Conservation (phyloP, 2,888 invertebrate genomes). For the Oegoconia quadripuncta region DNA sequence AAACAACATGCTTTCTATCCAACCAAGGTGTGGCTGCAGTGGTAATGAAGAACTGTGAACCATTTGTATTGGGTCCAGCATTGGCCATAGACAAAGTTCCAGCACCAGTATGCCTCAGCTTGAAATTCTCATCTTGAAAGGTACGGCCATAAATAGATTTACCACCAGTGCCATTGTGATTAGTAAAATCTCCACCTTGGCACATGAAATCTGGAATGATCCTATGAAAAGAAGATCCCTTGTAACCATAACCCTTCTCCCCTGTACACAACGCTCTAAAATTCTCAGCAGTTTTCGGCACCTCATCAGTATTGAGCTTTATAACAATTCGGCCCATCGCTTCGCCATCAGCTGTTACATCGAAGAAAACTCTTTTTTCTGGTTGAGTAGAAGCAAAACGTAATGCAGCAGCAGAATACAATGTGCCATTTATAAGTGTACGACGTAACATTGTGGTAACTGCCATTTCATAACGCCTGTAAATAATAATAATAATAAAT, state of each 20-base stretch:
- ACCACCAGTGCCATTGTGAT: constrained; percentile 95
- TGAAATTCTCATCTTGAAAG: constrained; percentile 98
- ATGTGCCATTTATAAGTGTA: constrained; percentile 53
- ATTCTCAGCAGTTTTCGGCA: constrained; percentile 96
- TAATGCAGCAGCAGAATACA: constrained; percentile 63
- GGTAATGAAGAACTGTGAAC: constrained; percentile 98
- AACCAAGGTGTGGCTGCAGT: constrained; percentile 96
- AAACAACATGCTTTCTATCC: constrained; percentile 96
- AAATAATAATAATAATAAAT: no score
- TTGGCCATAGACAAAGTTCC: constrained; percentile 97
- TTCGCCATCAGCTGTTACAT: constrained; percentile 90
- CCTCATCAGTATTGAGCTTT: constrained; percentile 92
- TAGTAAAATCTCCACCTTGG: constrained; percentile 96
- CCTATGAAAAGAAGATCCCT: constrained; percentile 92
- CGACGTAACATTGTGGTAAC: constrained; percentile 49
- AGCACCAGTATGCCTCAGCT: constrained; percentile 92
- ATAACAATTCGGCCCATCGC: constrained; percentile 92
- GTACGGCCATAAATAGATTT: constrained; percentile 97
- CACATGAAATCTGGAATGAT: constrained; percentile 98
- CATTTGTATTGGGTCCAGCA: constrained; percentile 96
- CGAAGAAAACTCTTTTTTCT: constrained; percentile 87
- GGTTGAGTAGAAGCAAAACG: constrained; percentile 61
- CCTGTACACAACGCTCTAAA: constrained; percentile 92
- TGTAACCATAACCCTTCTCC: constrained; percentile 86
- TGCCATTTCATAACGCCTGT: constrained; percentile 35